Conservation (phyloP, 2,888 invertebrate genomes). For the Stomorhina lunata region DNA sequence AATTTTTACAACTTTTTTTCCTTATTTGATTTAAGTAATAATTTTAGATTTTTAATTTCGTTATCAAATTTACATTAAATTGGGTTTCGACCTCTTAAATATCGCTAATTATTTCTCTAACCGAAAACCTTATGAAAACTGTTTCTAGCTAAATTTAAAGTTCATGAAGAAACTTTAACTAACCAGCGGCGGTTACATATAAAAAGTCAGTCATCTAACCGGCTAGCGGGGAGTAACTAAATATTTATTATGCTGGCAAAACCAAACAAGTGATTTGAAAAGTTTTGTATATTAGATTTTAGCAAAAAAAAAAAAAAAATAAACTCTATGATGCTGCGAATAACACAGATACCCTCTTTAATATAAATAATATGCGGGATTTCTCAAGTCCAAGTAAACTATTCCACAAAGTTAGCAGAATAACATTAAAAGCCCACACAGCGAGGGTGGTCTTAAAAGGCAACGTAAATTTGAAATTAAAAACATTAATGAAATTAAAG, state of each 20-base stretch:
- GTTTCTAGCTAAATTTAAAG: background rate
- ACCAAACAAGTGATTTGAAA: conserved; percentile 52
- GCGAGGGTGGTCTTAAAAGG: too few relatives aligned
- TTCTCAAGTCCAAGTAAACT: conserved; percentile 40
- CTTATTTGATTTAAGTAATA: too few relatives aligned
- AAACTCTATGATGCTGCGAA: background rate
- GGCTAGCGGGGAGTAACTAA: background rate
- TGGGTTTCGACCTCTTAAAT: background rate
- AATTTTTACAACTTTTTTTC: background rate
- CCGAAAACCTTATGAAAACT: background rate
- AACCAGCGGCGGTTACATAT: too few relatives aligned
- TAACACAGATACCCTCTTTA: background rate
- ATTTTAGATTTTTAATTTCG: too few relatives aligned
- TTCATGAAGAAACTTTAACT: background rate
- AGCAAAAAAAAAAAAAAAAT: background rate
- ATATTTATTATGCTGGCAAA: conserved; percentile 28
- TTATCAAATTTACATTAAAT: too few relatives aligned
- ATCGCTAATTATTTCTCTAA: background rate
- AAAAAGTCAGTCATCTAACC: background rate
- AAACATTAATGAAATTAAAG: too few relatives aligned
- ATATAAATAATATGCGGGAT: conserved; percentile 9
- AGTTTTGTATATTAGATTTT: conserved; percentile 28
- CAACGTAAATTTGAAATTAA: too few relatives aligned
- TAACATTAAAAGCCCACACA: background rate
- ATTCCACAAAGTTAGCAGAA: background rate